phyloP scores from a whole-genome alignment of 2,888 invertebrate species.

The Ommatoiulus sabulosus region DNA sequence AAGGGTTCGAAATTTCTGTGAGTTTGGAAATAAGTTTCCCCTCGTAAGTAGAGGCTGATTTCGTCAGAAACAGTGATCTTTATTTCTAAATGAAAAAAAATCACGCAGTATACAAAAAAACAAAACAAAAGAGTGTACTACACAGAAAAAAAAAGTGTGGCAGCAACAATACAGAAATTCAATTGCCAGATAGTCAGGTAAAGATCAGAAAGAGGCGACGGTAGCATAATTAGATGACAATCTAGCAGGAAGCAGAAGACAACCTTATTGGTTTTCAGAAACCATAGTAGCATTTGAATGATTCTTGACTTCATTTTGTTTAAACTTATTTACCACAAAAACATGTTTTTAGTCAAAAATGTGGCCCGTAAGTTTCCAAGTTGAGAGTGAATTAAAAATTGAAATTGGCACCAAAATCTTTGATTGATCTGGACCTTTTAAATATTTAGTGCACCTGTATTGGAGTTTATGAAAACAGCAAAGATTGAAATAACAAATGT shows the following conservation, averaged over 20 bases:
- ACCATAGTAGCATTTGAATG: neutral
- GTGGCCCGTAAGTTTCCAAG: too few relatives aligned
- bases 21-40: conserved; percentile 28
- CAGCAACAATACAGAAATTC: neutral
- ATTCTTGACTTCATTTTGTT: neutral
- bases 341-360: too few relatives aligned
- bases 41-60: conserved; percentile 45
- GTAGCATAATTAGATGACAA: neutral
- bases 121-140: conserved; percentile 2
- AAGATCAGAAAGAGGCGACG: neutral
- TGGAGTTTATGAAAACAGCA: too few relatives aligned
- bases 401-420: neutral
- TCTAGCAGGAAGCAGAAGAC: neutral
- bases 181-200: conserved; percentile 1
- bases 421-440: neutral
- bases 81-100: conserved; percentile 50
- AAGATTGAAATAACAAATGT: too few relatives aligned
- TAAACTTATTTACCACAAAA: neutral
- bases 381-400: neutral
- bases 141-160: neutral
- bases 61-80: conserved; percentile 48
- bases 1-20: conserved; percentile 46
- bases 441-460: neutral
- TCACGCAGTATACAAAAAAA: conserved; percentile 13
- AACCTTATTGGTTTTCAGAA: neutral